phyloP scores from a whole-genome alignment of 23 tunicate species.

The Ciona savignyi region DNA sequence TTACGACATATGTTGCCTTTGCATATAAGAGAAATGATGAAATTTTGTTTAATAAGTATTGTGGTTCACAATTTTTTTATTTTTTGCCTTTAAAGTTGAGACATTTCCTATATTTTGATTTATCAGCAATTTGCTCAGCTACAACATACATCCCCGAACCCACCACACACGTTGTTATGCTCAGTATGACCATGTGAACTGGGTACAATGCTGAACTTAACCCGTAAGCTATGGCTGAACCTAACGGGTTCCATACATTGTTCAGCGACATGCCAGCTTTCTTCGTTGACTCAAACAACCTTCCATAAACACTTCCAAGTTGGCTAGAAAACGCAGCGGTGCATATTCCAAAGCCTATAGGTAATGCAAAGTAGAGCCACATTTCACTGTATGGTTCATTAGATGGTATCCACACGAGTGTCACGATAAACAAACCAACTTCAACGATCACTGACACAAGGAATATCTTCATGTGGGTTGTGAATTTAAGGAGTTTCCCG shows the following conservation, averaged over 20 bases:
- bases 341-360: constrained; percentile 35
- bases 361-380: constrained; percentile 32
- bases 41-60: too few relatives aligned
- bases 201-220: constrained; percentile 40
- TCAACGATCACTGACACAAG: constrained; percentile 24
- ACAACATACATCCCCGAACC: constrained; percentile 37
- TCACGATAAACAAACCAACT: constrained; percentile 16
- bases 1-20: too few relatives aligned
- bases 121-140: constrained; percentile 34
- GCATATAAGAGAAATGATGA: too few relatives aligned
- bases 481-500: constrained; percentile 31
- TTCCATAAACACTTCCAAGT: constrained; percentile 31
- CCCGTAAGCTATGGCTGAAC: constrained; percentile 62
- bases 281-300: constrained; percentile 34
- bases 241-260: constrained; percentile 64
- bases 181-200: constrained; percentile 39
- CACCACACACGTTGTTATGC: constrained; percentile 29
- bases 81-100: background rate
- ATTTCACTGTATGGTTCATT: background rate
- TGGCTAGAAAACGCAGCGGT: constrained; percentile 37
- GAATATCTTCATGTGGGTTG: constrained; percentile 38
- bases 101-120: constrained; percentile 32
- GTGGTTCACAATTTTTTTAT: background rate
- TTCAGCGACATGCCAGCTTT: constrained; percentile 53
- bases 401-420: constrained; percentile 54